Percentiles rank a stretch among this genome's conserved stretches.
These are phyloP conservation scores for Hylyphantes graminicola DNA, from an alignment of 1,140 invertebrate genomes.

Conservation along the genomic window DNA sequence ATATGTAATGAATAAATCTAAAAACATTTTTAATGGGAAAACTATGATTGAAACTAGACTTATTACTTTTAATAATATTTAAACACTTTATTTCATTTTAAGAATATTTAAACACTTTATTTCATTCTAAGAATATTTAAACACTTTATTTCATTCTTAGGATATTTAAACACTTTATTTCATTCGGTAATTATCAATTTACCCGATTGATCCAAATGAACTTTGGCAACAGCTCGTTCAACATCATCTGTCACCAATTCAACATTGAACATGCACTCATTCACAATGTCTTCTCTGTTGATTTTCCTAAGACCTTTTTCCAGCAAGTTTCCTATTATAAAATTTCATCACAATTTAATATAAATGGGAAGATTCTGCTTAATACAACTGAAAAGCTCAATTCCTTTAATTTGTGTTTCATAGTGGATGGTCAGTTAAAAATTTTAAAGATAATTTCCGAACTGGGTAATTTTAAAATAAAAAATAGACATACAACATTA, in stretches of 20 bases:
- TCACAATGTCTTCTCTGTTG: constrained; percentile 91
- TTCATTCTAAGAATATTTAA: no score
- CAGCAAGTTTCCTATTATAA: constrained; percentile 78
- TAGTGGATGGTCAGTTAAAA: background rate
- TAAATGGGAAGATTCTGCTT: background rate
- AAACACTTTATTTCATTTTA: background rate
- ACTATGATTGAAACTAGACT: background rate
- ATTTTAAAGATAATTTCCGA: background rate
- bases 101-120: background rate
- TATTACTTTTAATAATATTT: background rate
- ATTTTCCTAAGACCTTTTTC: constrained; percentile 91
- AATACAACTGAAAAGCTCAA: background rate
- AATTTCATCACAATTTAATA: background rate
- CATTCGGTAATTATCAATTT: background rate
- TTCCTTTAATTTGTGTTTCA: background rate
- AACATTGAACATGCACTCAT: constrained; percentile 88
- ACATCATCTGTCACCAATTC: constrained; percentile 83
- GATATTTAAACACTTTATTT: background rate
- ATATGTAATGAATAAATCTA: background rate
- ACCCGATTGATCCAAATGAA: constrained; percentile 77
- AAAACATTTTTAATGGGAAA: background rate
- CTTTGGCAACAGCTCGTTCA: constrained; percentile 81
- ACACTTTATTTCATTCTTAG: background rate
- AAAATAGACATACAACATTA: no score
- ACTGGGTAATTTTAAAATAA: no score